phyloP scores from a whole-genome alignment of 2,797 vertebrate genomes.

The Parotocinclus haroldoi region DNA sequence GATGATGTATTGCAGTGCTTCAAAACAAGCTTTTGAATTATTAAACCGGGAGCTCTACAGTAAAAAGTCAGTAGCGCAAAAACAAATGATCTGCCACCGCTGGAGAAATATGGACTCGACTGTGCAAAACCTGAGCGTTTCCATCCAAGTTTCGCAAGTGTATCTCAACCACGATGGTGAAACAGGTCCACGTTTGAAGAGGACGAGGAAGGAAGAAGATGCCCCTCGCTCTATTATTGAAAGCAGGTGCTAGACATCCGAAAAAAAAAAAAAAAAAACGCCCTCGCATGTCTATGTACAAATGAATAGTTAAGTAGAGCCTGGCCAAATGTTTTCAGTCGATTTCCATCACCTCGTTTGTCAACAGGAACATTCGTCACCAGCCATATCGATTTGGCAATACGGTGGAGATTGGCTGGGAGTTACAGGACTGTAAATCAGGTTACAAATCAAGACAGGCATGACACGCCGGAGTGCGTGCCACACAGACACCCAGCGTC shows the following conservation, averaged over 20 bases:
- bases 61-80: no score
- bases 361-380: slow-evolving; percentile 66
- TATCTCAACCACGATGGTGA: not conserved
- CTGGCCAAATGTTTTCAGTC: slow-evolving; percentile 66
- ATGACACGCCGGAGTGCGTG: slow-evolving; percentile 44
- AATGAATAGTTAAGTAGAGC: slow-evolving; percentile 66
- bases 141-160: no score
- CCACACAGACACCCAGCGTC: slow-evolving; percentile 15
- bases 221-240: slow-evolving; percentile 44
- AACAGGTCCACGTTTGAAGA: slow-evolving; percentile 21
- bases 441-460: slow-evolving; percentile 63
- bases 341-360: slow-evolving; percentile 66
- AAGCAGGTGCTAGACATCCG: slow-evolving; percentile 42
- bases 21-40: no score
- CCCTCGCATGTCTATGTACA: slow-evolving; percentile 47
- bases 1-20: no score
- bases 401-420: slow-evolving; percentile 67
- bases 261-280: slow-evolving; percentile 24
- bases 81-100: no score
- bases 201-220: slow-evolving; percentile 14
- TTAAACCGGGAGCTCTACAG: no score
- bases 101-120: no score
- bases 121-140: no score
- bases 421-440: slow-evolving; percentile 66
- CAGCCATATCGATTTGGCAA: slow-evolving; percentile 71